Base-by-base conservation (phyloP, 2,797 vertebrate species). In the Anguilla megastoma region DNA sequence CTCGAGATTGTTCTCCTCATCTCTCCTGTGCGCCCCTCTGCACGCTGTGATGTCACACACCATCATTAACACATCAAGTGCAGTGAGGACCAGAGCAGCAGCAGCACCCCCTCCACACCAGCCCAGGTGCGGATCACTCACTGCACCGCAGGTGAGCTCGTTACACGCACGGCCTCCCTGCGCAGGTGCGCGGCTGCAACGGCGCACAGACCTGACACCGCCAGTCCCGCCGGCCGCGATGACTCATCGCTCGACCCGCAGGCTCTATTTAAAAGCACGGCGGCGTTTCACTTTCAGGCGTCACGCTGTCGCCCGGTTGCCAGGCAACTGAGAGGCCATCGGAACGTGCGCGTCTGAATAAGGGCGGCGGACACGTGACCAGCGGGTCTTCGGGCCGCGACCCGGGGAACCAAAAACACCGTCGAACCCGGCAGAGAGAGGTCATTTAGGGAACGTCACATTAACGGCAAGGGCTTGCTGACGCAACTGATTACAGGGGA, bases 261-360 rank as follows among this genome's bases (percentile, higher is more conserved):
- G 45, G 18, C 14, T 24, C n/a, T 48, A 21, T 91, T 91, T 89
- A 88, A 89, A 88, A 54, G 83, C 87, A 27, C 82, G 89, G 91
- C 91, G 92, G 88, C 88, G 90, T 92, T 91, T 91, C 91, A 93
- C 93, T 92, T 66, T 90, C 76, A 6, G 91, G 92, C 94, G 92
- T 92, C 91, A 54, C 92, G 87, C 90, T 90, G 89, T 91, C 50
- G 30, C 93, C 1, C 10, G 86, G 95, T 96, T 96, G 95, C 96
- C 90, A 94, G 94, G 96, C 95, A 96, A 96, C 96, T 91, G 90
- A 91, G 94, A 89, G 89, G 91, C 94, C 93, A 90, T 89, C 90
- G 90, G 95, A 36, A 36, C 36, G 36, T 88, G 93, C 93, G 93
- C 92, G 87, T 94, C 93, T 94, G 93, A 95, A 95, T 94, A 91